Base-by-base conservation (phyloP, 2,888 invertebrate genomes). In the Ichneumon xanthorius region DNA sequence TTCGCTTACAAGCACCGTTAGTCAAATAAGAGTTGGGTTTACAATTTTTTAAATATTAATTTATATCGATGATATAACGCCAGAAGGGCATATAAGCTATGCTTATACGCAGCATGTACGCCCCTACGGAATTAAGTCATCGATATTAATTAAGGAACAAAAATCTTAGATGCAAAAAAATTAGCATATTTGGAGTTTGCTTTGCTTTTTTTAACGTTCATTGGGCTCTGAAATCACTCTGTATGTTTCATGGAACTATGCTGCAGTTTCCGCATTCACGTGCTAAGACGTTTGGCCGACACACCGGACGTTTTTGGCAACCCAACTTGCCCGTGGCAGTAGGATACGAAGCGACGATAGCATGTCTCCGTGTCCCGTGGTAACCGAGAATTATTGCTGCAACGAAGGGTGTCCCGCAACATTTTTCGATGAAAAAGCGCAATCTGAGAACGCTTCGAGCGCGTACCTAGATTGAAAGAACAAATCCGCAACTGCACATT, bases 281-380 rank as follows among this genome's bases (percentile, higher is more conserved):
- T 89, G 90, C 87, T 90, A 89, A 90, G 84, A 87, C 81, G 82
- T 73, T 75, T 84, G 82, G 80, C 84, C 82, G 83, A 87, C 72
- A 82, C 86, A 68, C 55, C 67, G 63, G 68, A 81, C 84, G 78
- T 86, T 84, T 86, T 88, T 87, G 82, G 84, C 87, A 86, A 88
- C 83, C 76, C 70, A 87, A 88, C 85, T 89, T 72, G 71, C 53
- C 65, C 61, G 48, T 45, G 45, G 37, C 26, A 33, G 71, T 45
- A 71, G 71, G 48, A 71, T 73, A 71, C 75, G 67, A 37, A 48
- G 50, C 63, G 45, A 45, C 22, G 70, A 30, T 5, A 33, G 40
- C 63, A 65, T 67, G 45, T 71, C 70, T 16, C 26, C 26, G 50
- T 76, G 81, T 40, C 76, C 22, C 53, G 30, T 37, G 16, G 37